phyloP scores from a whole-genome alignment of 2,113 vertebrate genomes.

The Bombycilla garrulus region DNA sequence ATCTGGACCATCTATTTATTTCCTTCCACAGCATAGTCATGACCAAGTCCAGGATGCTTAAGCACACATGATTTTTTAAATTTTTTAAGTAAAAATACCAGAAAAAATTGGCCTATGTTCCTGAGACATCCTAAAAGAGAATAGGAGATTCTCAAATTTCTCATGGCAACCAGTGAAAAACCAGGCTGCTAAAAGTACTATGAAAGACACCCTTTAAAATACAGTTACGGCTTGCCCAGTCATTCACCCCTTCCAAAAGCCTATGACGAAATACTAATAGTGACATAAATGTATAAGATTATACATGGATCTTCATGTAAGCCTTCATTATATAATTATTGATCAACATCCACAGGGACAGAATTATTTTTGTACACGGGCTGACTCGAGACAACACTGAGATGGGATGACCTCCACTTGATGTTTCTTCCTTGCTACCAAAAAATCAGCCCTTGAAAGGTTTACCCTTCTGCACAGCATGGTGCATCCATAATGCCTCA shows the following conservation, averaged over 20 bases:
- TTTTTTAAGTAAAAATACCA: not conserved
- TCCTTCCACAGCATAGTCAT: not conserved
- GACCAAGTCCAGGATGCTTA: not conserved
- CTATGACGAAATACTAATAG: not conserved
- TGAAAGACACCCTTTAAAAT: not conserved
- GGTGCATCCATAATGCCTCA: not conserved
- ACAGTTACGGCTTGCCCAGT: not conserved
- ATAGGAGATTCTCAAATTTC: not conserved
- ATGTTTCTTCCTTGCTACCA: not conserved
- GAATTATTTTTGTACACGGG: not conserved
- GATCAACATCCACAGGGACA: not conserved
- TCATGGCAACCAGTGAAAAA: not conserved
- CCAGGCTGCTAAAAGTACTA: not conserved
- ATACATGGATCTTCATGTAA: not conserved
- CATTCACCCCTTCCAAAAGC: not conserved
- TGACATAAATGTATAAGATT: not conserved
- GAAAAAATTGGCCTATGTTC: not conserved
- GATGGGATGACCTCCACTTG: not conserved
- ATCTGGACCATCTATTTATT: not conserved
- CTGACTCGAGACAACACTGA: not conserved
- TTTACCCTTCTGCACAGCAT: not conserved
- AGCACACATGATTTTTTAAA: not conserved
- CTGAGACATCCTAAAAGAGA: not conserved
- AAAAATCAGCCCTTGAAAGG: not conserved
- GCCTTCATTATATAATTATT: not conserved